Evolutionary conservation across 2,888 invertebrate genomes (phyloP).

Genomic region (Cosmia pyralina): DNA sequence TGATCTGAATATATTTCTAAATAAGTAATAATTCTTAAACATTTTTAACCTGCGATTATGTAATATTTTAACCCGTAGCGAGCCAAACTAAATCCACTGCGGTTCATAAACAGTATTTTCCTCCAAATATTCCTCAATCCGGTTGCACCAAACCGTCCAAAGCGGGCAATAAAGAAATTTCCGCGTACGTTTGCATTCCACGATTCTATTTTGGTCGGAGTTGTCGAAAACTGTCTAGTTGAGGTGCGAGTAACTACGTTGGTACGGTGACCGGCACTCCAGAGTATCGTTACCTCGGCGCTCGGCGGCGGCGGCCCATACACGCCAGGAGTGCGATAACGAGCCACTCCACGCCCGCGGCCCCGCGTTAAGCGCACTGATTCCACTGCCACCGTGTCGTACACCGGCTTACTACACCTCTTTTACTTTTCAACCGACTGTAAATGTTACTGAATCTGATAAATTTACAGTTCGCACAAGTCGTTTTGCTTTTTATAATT

Average conservation of each 20-base stretch:
- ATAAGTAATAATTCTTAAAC: not conserved
- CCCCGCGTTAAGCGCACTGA: slow-evolving; percentile 67
- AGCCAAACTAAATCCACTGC: slow-evolving; percentile 1
- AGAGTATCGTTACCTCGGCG: slow-evolving; percentile 66
- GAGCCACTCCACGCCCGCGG: slow-evolving; percentile 73
- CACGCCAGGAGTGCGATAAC: slow-evolving; percentile 71
- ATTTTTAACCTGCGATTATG: not conserved
- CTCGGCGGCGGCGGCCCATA: slow-evolving; percentile 48
- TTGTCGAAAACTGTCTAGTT: slow-evolving; percentile 60
- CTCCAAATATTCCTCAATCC: slow-evolving; percentile 28
- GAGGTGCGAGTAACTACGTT: slow-evolving; percentile 59
- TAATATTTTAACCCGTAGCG: not conserved
- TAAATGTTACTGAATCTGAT: slow-evolving; percentile 49
- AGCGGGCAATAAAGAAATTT: slow-evolving; percentile 51
- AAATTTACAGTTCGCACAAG: slow-evolving; percentile 21
- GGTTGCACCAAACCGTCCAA: slow-evolving; percentile 24
- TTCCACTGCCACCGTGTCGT: slow-evolving; percentile 58
- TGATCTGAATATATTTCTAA: not conserved
- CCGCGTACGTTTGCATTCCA: slow-evolving; percentile 46
- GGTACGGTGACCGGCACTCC: slow-evolving; percentile 61
- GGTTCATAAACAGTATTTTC: slow-evolving; percentile 19
- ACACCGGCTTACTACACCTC: slow-evolving; percentile 41
- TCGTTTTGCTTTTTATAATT: not conserved
- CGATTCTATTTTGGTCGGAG: slow-evolving; percentile 51
- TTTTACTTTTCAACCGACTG: slow-evolving; percentile 55